Base-by-base conservation (phyloP, 1,140 invertebrate genomes). In the Heliothis subflexa region DNA sequence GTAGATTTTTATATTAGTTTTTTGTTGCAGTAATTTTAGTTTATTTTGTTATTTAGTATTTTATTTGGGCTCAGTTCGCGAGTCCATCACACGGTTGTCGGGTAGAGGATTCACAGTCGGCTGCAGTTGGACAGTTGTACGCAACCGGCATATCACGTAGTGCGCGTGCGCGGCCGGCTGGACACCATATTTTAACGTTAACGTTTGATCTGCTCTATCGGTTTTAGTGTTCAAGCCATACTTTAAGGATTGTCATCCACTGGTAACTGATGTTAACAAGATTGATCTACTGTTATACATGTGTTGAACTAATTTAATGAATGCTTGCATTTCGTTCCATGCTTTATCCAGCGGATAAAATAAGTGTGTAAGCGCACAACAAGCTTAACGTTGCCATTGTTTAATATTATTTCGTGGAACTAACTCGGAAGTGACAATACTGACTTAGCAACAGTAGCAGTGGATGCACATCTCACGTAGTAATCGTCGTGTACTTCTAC, bases 41-140 rank as follows among this genome's bases (percentile, higher is more conserved):
- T 87, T 80, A 82, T 90, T 90, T 92, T 94, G 92, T 94, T 94
- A 93, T 94, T 94, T 94, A 93, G 92, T 94, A 85, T 94, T 93
- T 91, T 94, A 94, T 88, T 86, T 85, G n/a, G 73, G 52, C 77
- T 50, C 75, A 75, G 28, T 57, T 59, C 18, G 55, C 57, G 57
- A 74, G 55, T 74, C 40, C 71, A 74, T 74, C 71, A 64, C 70
- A 52, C 62, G 33, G 80, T 70, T 66, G 49, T 72, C 61, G 52
- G 71, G 71, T 74, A 49, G 71, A 52, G 47, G 66, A 70, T 45
- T n/a, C 18, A n/a, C 55, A 11, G 54, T 5, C 47, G 18, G 66
- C 25, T 49, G 45, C 16, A 47, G 33, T 45, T 62, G 16, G 3
- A 33, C 25, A 16, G 61, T 14, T 12, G 55, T 40, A 25, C 25